These are phyloP conservation scores for Drosophila neonasuta DNA, from an alignment of 2,888 invertebrate genomes.

Conservation along the genomic window DNA sequence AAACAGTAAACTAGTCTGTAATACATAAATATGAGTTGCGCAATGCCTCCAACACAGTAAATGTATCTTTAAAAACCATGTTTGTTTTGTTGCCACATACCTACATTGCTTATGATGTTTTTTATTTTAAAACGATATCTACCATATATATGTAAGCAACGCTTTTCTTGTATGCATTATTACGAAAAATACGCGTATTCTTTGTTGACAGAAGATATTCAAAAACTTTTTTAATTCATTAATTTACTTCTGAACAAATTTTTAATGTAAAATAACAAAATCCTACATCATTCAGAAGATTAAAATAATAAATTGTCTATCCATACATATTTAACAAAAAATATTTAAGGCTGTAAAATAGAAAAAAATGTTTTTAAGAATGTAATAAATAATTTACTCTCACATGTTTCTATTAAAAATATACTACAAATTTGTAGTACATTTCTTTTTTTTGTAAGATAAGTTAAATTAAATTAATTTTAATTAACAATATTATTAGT, in stretches of 20 bases:
- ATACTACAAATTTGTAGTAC: not conserved
- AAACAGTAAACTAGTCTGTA: too few species aligned
- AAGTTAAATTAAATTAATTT: constrained; percentile 1
- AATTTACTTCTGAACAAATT: not conserved
- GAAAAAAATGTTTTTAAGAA: constrained; percentile 22
- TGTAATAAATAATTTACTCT: constrained; percentile 1
- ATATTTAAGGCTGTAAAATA: constrained; percentile 37
- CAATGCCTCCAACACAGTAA: too few species aligned
- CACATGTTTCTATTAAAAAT: not conserved
- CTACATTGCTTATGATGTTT: too few species aligned
- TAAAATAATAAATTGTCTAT: constrained; percentile 11
- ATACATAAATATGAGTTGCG: too few species aligned
- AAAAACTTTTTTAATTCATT: not conserved
- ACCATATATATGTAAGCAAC: too few species aligned
- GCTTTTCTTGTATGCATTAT: too few species aligned
- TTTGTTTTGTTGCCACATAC: too few species aligned
- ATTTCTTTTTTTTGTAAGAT: constrained; percentile 21
- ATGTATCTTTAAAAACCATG: too few species aligned
- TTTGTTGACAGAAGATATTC: not conserved
- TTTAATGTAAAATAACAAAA: constrained; percentile 6
- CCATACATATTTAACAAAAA: constrained; percentile 20
- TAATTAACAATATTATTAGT: constrained; percentile 9
- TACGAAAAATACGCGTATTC: not conserved
- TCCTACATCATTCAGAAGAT: constrained; percentile 2
- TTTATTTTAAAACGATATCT: too few species aligned